These are phyloP conservation scores for Cotesia chilonis DNA, from an alignment of 1,140 invertebrate genomes.

Conservation along the genomic window DNA sequence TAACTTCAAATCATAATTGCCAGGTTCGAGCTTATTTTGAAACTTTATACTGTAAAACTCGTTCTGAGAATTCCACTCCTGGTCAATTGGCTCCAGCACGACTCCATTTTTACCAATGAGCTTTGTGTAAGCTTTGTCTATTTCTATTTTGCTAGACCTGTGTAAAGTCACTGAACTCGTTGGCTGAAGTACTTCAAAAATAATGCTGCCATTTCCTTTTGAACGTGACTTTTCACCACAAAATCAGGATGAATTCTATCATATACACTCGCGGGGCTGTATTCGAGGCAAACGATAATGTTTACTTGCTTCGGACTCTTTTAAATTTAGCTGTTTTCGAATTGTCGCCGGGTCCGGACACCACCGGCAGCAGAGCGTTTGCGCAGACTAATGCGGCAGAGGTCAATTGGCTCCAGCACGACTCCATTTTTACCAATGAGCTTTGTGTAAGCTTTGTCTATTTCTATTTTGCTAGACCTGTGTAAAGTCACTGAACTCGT, in stretches of 20 bases:
- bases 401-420: no score
- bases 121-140: slow-evolving; percentile 32
- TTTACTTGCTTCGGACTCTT: background rate
- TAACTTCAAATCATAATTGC: slow-evolving; percentile 27
- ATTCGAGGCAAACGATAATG: slow-evolving; percentile 38
- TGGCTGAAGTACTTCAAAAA: slow-evolving; percentile 27
- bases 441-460: slow-evolving; percentile 32
- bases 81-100: slow-evolving; percentile 13
- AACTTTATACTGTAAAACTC: slow-evolving; percentile 35
- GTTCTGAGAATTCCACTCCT: slow-evolving; percentile 7
- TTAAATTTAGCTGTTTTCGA: background rate
- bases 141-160: slow-evolving; percentile 17
- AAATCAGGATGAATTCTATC: slow-evolving; percentile 36
- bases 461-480: slow-evolving; percentile 17
- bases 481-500: slow-evolving; percentile 36
- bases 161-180: slow-evolving; percentile 36
- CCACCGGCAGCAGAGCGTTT: background rate
- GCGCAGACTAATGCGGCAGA: background rate
- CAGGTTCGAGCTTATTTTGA: slow-evolving; percentile 17
- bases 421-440: slow-evolving; percentile 23
- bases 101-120: slow-evolving; percentile 23
- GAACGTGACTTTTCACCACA: slow-evolving; percentile 34
- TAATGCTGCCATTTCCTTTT: slow-evolving; percentile 31
- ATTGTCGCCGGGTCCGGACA: no score
- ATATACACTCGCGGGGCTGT: slow-evolving; percentile 34